Evolutionary conservation across 1,140 invertebrate genomes (phyloP), one percentile per base, ranked within the genome.

Genomic region (Littorina saxatilis): DNA sequence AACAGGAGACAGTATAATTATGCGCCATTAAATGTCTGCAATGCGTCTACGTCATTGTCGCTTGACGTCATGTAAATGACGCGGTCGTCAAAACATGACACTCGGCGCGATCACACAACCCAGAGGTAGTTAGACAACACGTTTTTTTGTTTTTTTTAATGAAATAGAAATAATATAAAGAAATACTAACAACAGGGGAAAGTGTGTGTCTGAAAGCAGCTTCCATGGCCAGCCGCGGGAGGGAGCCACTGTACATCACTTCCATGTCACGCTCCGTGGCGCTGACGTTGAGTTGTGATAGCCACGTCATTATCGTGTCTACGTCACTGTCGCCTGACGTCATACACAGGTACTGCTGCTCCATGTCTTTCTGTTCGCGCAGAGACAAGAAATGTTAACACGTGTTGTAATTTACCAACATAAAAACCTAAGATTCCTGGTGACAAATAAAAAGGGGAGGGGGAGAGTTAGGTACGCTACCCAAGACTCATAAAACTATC

Each of bases 341-440:
- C 76, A 78, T 78, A 29, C 76, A 78, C 55, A 35, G 1, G 37
- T 63, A 78, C 37, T 78, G 76, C 35, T 78, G n/a, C 35, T 61
- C 76, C 76, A 78, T 78, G 76, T 78, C n/a, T 32, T 66, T 58
- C 76, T 78, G 74, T 58, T 1, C 37, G 20, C 13, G 43, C 11
- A 43, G 43, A 27, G 66, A 35, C n/a, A 20, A 40, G 61, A 27
- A 27, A 66, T 20, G 61, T n/a, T n/a, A n/a, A 66, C n/a, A 66
- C 27, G 32, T 0, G 32, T 13, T 13, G 11, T n/a, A 66, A 66
- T 66, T 11, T 13, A 29, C 27, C 11, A 66, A 20, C 13, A 55
- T n/a, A 13, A 15, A n/a, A 29, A 15, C 13, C 13, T 20, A 20
- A 15, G 1, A 15, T 0, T 52, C 47, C 13, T 11, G 23, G 47